A percentile compares a stretch with the other conserved stretches of the same genome.
These are phyloP conservation scores for Sebastolobus alascanus DNA, from an alignment of 2,797 vertebrate genomes.

Conservation along the genomic window DNA sequence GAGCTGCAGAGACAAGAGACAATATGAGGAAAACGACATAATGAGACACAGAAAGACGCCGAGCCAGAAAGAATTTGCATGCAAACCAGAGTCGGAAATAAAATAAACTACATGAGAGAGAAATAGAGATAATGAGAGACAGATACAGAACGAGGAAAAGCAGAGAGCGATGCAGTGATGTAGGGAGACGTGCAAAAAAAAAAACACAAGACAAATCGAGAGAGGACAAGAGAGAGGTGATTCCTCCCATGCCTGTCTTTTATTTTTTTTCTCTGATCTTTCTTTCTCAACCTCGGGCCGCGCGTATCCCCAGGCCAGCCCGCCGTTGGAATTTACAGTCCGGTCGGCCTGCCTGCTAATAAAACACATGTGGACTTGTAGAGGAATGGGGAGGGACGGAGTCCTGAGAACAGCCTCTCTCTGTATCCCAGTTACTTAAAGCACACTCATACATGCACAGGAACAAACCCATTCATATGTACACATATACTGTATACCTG, in stretches of 20 bases:
- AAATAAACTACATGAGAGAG: slow-evolving; percentile 29
- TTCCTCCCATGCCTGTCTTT: slow-evolving; percentile 49
- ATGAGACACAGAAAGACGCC: slow-evolving; percentile 29
- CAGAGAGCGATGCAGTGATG: background rate
- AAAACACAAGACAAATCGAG: slow-evolving; percentile 10
- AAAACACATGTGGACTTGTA: slow-evolving; percentile 87
- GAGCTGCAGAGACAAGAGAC: slow-evolving; percentile 14
- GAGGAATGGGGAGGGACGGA: slow-evolving; percentile 78
- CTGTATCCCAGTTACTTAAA: slow-evolving; percentile 51
- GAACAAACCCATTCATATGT: slow-evolving; percentile 20
- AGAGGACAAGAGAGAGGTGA: slow-evolving; percentile 45
- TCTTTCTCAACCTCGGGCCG: slow-evolving; percentile 61
- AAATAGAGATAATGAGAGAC: slow-evolving; percentile 16
- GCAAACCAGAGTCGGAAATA: slow-evolving; percentile 38
- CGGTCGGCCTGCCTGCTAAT: slow-evolving; percentile 79
- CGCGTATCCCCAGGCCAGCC: slow-evolving; percentile 71
- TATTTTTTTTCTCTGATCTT: slow-evolving; percentile 54
- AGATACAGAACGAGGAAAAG: slow-evolving; percentile 1
- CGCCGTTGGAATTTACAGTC: slow-evolving; percentile 84
- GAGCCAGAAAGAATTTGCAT: slow-evolving; percentile 30
- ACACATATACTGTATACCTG: background rate
- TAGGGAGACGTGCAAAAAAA: background rate
- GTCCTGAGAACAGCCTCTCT: slow-evolving; percentile 69
- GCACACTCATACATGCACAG: slow-evolving; percentile 11
- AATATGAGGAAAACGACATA: slow-evolving; percentile 4